Conservation (phyloP, 2,797 vertebrate genomes). For the Onychomys torridus region DNA sequence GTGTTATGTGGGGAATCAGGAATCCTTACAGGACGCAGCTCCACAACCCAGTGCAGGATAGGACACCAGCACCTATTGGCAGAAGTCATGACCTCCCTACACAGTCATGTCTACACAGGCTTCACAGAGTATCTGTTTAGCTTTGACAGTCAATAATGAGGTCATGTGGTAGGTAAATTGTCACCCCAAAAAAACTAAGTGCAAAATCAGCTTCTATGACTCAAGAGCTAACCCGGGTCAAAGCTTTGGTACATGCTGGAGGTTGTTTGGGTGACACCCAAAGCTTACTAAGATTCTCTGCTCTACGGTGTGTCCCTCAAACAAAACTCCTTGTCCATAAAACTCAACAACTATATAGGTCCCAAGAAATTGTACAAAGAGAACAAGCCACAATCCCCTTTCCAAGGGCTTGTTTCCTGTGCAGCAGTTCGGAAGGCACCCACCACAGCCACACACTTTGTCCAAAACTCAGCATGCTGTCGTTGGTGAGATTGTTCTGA, state of each 20-base stretch:
- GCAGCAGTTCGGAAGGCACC: slow-evolving; percentile 75
- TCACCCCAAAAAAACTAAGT: slow-evolving; percentile 41
- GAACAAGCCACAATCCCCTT: slow-evolving; percentile 63
- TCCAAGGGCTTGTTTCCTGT: slow-evolving; percentile 58
- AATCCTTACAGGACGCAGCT: slow-evolving; percentile 27
- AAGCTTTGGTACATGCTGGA: slow-evolving; percentile 77
- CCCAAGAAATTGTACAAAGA: slow-evolving; percentile 74
- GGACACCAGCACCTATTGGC: too few relatives aligned
- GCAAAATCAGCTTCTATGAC: slow-evolving; percentile 76
- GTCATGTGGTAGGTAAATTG: too few relatives aligned
- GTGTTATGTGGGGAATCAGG: slow-evolving; percentile 38
- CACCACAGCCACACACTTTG: slow-evolving; percentile 58
- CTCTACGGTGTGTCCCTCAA: slow-evolving; percentile 49
- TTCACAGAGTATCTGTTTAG: too few relatives aligned
- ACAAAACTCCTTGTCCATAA: slow-evolving; percentile 63
- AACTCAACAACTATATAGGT: slow-evolving; percentile 74
- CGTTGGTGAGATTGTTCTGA: too few relatives aligned
- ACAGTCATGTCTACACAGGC: too few relatives aligned
- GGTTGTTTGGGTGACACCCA: slow-evolving; percentile 64
- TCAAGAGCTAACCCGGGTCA: slow-evolving; percentile 77
- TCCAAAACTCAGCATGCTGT: too few relatives aligned
- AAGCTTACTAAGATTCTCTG: slow-evolving; percentile 70
- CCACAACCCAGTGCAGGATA: neutral
- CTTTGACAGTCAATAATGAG: too few relatives aligned
- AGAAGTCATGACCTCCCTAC: too few relatives aligned